These are phyloP conservation scores for Lanius collurio DNA, from an alignment of 2,113 vertebrate genomes.

Conservation along the genomic window DNA sequence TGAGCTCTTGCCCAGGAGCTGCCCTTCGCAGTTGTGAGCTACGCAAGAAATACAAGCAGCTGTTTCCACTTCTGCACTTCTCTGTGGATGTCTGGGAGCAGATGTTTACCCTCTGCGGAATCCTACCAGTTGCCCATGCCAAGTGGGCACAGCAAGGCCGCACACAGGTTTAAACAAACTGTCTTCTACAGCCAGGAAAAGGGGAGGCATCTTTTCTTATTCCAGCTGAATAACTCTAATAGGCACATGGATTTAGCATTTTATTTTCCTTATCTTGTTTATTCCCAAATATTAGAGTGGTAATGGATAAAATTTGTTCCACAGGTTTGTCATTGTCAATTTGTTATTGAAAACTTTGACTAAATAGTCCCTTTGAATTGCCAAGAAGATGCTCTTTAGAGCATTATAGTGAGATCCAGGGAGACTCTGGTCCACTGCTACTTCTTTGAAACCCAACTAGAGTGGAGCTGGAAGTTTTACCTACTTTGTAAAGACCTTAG, in stretches of 20 bases:
- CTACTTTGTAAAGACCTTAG: neutral
- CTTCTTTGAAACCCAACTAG: neutral
- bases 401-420: neutral
- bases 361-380: neutral
- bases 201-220: neutral
- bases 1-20: neutral
- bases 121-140: neutral
- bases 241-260: neutral
- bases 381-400: neutral
- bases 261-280: neutral
- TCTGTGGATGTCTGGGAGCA: neutral
- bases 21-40: neutral
- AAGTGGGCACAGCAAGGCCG: accelerated
- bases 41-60: neutral
- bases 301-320: neutral
- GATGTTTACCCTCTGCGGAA: neutral
- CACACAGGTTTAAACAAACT: neutral
- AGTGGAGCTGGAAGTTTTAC: neutral
- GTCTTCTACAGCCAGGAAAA: neutral
- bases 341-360: neutral
- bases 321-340: neutral
- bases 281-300: neutral
- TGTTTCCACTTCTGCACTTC: neutral
- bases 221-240: neutral
- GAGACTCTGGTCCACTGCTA: neutral